Conservation (phyloP, 2,113 vertebrate species). For the pig (Sus scrofa) region T2T-Sscrofa CM000827.6:105796501-105797000, state of each 20-base stretch:
- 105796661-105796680: background rate
- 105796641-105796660: background rate
- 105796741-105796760: fast-evolving
- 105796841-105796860: background rate
- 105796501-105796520: background rate
- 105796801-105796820: fast-evolving
- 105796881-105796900: background rate
- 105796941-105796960: background rate
- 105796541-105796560: background rate
- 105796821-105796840: fast-evolving
- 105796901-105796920: background rate
- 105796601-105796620: background rate
- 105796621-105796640: background rate
- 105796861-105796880: too few relatives aligned
- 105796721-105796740: background rate
- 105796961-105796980: background rate
- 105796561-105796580: background rate
- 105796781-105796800: background rate
- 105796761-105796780: fast-evolving
- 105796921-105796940: background rate
- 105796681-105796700: background rate
- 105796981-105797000: background rate
- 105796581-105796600: background rate
- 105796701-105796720: background rate
- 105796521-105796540: background rate